Base-by-base conservation (phyloP, 2,888 invertebrate species). In the Taenaris catops region DNA sequence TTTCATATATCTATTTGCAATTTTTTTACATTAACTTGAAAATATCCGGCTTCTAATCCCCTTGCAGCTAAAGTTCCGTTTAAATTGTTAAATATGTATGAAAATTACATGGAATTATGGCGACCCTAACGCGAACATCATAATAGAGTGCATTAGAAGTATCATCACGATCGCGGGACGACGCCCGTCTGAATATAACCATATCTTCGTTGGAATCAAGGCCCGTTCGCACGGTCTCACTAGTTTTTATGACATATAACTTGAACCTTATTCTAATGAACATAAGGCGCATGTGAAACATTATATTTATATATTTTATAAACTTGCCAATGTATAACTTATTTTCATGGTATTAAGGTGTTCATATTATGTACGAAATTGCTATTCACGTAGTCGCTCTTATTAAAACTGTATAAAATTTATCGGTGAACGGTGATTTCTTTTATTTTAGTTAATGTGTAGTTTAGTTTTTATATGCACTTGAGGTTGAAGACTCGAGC, bases 141-240 rank as follows among this genome's bases (percentile, higher is more conserved):
- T 44, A 46, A 48, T 44, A 34, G 38, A 36, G 44, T 42, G 44
- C 61, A 73, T 78, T 73, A 67, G 54, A 45, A 78, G 63, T 71
- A 52, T 49, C 48, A 63, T 70, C 78, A 78, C 76, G 78, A 57
- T 40, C 51, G 41, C 33, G 41, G 44, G 46, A 48, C 55, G 50
- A 50, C 53, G 48, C 42, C 48, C 48, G 54, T 49, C 54, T 55
- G 58, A 36, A 56, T 63, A 60, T 55, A 53, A 54, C 44, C 59
- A 53, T 70, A 70, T 70, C 68, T 63, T 48, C 45, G 53, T 36
- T 26, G 48, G 49, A 44, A 46, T 51, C 49, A 34, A 43, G 34
- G 46, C 41, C 42, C 45, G 53, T 48, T 56, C 54, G 49, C 55
- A 54, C 56, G 58, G 45, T 51, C 25, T 32, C 8, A 10, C 34